Evolutionary conservation across 2,888 invertebrate genomes (phyloP), one percentile per base, ranked within the genome.

Genomic region (Seira sanloemensis): DNA sequence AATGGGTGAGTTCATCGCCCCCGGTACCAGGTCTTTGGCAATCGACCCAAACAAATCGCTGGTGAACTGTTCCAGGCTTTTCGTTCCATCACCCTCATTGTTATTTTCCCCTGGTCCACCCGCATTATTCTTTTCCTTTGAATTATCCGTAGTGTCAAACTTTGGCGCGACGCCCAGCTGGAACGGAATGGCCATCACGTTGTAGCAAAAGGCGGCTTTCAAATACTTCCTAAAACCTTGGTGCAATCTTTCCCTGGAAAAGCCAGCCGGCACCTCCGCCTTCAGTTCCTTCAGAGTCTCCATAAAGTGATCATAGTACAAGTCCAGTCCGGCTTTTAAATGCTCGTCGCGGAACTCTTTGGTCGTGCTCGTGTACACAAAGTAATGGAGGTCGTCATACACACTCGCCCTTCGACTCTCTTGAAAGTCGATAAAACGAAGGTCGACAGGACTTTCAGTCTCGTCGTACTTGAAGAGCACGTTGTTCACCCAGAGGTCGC

Each of bases 401-500:
- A 88, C 85, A 25, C 75, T 86, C 18, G 86, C 86, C 16, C 81
- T 71, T n/a, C 86, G 46, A 12, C 68, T 24, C 27, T 80, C 82
- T 66, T 88, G 88, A 62, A 84, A 86, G 27, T 88, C 88, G 21
- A 88, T 85, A 65, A 88, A 86, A 27, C 78, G 75, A 21, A 86
- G 46, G 19, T 84, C 84, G 16, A 79, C 54, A 0, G 82, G 71
- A 27, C 81, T 65, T 1, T 83, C 84, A 0, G 37, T 19, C 0
- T 73, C 12, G n/a, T 71, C 75, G 50, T 88, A 87, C 16, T 86
- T 82, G 71, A 88, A 83, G 1, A 89, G 37, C 1, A 88, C 62
- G 54, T 89, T 89, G 80, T 89, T 89, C 0, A 74, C 21, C 88
- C 88, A 88, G 5, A 88, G 27, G 67, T 89, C 89, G 1, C 89